phyloP scores from a whole-genome alignment of 2,113 vertebrate genomes.

The Hucho hucho region DNA sequence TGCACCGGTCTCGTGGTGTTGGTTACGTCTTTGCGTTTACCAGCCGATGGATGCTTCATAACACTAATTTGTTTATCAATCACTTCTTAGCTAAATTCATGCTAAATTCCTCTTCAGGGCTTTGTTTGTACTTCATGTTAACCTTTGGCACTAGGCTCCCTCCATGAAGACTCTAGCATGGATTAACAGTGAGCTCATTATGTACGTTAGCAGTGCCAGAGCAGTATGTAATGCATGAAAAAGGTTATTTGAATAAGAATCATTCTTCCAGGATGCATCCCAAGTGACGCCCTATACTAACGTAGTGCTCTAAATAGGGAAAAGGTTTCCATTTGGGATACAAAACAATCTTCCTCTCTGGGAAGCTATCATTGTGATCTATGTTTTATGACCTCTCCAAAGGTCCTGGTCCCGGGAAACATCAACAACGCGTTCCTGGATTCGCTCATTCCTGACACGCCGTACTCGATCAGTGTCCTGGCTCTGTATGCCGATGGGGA shows the following conservation, averaged over 20 bases:
- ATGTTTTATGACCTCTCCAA: constrained; percentile 14
- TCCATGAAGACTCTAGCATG: constrained; percentile 37
- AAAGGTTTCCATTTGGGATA: no score
- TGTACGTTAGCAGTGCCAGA: constrained; percentile 59
- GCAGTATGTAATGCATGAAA: constrained; percentile 27
- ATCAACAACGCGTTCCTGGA: constrained; percentile 83
- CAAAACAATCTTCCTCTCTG: background rate
- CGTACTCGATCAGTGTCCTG: constrained; percentile 82
- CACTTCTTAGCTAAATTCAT: constrained; percentile 29
- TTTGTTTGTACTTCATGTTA: constrained; percentile 59
- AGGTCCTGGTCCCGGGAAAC: constrained; percentile 88
- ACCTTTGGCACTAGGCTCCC: constrained; percentile 44
- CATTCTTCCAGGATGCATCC: background rate
- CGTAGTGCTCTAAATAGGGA: no score
- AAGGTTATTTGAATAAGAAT: constrained; percentile 26
- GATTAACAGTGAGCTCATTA: constrained; percentile 64
- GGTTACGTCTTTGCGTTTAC: constrained; percentile 1
- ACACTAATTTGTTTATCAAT: constrained; percentile 41
- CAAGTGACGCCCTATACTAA: no score
- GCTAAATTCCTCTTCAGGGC: constrained; percentile 23
- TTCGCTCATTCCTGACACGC: constrained; percentile 84
- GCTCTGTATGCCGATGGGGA: constrained; percentile 88
- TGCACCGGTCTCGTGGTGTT: background rate
- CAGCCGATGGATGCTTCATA: constrained; percentile 21
- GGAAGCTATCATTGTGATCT: background rate